Percentiles rank a stretch among this genome's conserved stretches.
These are phyloP conservation scores for Sinocyclocheilus grahami DNA, from an alignment of 2,113 vertebrate genomes.

Conservation along the genomic window DNA sequence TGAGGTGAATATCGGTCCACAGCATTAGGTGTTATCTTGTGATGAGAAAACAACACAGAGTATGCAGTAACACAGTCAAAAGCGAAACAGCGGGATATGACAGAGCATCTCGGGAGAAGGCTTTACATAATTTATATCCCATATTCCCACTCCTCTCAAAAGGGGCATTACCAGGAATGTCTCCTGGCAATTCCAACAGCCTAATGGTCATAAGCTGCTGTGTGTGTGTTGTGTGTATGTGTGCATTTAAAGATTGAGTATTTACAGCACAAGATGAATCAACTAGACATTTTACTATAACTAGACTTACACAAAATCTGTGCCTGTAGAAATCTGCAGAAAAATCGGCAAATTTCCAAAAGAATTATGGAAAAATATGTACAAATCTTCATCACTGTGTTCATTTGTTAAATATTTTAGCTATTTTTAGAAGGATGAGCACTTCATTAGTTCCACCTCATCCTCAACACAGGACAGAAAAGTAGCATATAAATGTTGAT, in stretches of 20 bases:
- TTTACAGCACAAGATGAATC: slow-evolving; percentile 23
- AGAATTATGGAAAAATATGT: background rate
- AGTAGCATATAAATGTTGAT: background rate
- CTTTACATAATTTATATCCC: slow-evolving; percentile 78
- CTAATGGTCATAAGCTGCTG: slow-evolving; percentile 51
- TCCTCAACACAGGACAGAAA: background rate
- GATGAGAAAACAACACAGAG: slow-evolving; percentile 66
- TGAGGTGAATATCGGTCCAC: slow-evolving; percentile 36
- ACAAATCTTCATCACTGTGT: background rate
- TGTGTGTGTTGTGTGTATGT: slow-evolving; percentile 17
- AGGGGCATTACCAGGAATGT: slow-evolving; percentile 68
- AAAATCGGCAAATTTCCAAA: background rate
- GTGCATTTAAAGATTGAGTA: background rate
- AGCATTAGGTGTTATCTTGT: slow-evolving; percentile 49
- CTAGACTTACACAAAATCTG: background rate
- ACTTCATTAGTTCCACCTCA: background rate
- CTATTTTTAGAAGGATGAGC: background rate
- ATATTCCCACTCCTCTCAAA: slow-evolving; percentile 67
- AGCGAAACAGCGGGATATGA: slow-evolving; percentile 60
- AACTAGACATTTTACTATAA: background rate
- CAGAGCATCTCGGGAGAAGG: slow-evolving; percentile 48
- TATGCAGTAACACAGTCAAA: slow-evolving; percentile 57
- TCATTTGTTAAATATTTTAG: background rate
- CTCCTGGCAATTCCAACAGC: slow-evolving; percentile 50
- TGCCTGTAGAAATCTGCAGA: background rate